A percentile compares a stretch with the other conserved stretches of the same genome.
These are phyloP conservation scores for Spheniscus humboldti DNA, from an alignment of 2,797 vertebrate species.

Conservation along the genomic window DNA sequence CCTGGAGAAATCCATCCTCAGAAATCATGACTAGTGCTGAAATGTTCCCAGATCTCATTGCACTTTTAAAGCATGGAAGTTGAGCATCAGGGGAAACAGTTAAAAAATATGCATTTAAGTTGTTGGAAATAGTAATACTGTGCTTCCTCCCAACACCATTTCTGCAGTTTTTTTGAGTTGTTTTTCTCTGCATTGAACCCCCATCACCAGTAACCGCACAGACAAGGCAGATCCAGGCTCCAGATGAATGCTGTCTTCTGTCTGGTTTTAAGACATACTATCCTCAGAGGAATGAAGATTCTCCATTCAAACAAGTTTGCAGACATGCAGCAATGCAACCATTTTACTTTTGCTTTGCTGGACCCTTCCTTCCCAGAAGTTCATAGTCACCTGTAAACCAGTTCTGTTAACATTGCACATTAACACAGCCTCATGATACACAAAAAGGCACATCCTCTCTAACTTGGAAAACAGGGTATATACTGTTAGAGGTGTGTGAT, in stretches of 20 bases:
- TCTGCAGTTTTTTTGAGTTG: not conserved
- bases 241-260: not conserved
- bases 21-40: conserved; percentile 41
- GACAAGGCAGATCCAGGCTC: not conserved
- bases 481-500: not conserved
- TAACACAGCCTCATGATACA: not conserved
- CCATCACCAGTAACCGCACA: not conserved
- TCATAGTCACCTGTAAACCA: not conserved
- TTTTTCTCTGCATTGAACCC: not conserved
- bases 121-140: not conserved
- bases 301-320: not conserved
- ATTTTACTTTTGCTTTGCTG: not conserved
- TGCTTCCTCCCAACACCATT: not conserved
- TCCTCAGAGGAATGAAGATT: not conserved
- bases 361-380: rapidly evolving
- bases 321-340: not conserved
- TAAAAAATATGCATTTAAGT: not conserved
- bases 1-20: conserved; percentile 13
- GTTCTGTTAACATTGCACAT: not conserved
- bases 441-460: not conserved
- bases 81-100: not conserved
- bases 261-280: not conserved
- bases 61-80: not conserved
- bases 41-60: conserved; percentile 27
- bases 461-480: not conserved